Conservation (phyloP, 2,888 invertebrate genomes). For the Melanotus villosus region DNA sequence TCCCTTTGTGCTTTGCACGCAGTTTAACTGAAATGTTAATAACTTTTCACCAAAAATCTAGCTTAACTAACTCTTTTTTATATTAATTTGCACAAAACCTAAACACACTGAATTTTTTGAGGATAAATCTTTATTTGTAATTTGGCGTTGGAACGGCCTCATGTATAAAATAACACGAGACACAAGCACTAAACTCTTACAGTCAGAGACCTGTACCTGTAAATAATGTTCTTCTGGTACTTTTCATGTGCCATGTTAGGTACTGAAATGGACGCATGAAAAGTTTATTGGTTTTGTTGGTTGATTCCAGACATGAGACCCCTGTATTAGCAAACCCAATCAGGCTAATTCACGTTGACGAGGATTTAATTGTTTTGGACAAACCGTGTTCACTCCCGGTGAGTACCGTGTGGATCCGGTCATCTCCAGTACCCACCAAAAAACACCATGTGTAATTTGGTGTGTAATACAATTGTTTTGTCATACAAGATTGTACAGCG, state of each 20-base stretch:
- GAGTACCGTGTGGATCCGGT: conserved; percentile 70
- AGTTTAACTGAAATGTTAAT: neutral
- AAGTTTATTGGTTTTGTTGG: conserved; percentile 51
- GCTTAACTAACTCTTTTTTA: conserved; percentile 4
- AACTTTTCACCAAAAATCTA: neutral
- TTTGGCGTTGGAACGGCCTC: conserved; percentile 18
- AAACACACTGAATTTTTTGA: neutral
- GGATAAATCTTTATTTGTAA: neutral
- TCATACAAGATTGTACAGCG: neutral
- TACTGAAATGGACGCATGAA: conserved; percentile 24
- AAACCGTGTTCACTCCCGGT: conserved; percentile 92
- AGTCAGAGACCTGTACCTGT: conserved; percentile 44
- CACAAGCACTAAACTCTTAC: conserved; percentile 13
- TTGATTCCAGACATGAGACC: conserved; percentile 84
- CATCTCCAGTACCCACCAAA: conserved; percentile 64
- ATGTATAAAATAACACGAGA: conserved; percentile 2
- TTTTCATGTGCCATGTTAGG: conserved; percentile 35
- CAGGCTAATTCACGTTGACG: conserved; percentile 86
- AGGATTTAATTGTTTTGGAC: conserved; percentile 89
- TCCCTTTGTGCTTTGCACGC: neutral
- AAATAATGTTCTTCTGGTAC: conserved; percentile 25
- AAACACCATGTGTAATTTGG: conserved; percentile 32
- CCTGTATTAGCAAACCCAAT: conserved; percentile 86
- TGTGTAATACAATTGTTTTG: conserved; percentile 15
- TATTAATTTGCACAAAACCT: neutral